Conservation (phyloP, 1,140 invertebrate species). For the Protaetia brevitarsis region DNA sequence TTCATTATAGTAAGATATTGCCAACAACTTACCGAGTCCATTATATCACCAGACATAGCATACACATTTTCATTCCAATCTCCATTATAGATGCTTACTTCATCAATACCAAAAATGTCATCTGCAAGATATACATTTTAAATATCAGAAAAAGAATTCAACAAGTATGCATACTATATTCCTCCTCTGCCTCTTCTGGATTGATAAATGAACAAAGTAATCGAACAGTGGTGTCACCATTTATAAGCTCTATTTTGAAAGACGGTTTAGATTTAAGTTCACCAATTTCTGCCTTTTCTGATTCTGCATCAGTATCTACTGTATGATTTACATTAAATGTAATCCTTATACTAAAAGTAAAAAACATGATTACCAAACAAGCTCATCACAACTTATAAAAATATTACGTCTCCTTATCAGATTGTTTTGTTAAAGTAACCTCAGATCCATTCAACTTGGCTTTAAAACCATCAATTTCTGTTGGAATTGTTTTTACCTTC, state of each 20-base stretch:
- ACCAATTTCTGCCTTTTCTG: constrained; percentile 68
- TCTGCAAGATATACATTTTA: constrained; percentile 51
- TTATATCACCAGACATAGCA: constrained; percentile 81
- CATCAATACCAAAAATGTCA: constrained; percentile 85
- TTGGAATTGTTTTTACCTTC: constrained; percentile 69
- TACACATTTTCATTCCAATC: constrained; percentile 81
- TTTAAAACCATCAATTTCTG: constrained; percentile 75
- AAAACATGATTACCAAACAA: constrained; percentile 34
- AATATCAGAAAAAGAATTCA: neutral
- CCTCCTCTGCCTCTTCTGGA: constrained; percentile 63
- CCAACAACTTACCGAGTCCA: constrained; percentile 73
- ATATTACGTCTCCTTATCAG: constrained; percentile 69
- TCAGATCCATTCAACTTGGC: constrained; percentile 74
- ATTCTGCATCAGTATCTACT: constrained; percentile 72
- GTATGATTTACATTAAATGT: constrained; percentile 88
- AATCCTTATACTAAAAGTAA: constrained; percentile 63
- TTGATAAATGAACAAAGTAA: constrained; percentile 79
- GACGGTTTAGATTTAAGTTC: constrained; percentile 85
- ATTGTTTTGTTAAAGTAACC: constrained; percentile 70
- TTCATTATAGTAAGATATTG: neutral
- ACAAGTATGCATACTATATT: constrained; percentile 60
- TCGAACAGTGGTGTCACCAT: constrained; percentile 70
- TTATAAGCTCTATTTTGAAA: constrained; percentile 78
- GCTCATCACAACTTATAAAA: neutral
- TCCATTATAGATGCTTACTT: constrained; percentile 79